Evolutionary conservation across 2,113 vertebrate species (phyloP).

Genomic region (Hypanus sabinus): DNA sequence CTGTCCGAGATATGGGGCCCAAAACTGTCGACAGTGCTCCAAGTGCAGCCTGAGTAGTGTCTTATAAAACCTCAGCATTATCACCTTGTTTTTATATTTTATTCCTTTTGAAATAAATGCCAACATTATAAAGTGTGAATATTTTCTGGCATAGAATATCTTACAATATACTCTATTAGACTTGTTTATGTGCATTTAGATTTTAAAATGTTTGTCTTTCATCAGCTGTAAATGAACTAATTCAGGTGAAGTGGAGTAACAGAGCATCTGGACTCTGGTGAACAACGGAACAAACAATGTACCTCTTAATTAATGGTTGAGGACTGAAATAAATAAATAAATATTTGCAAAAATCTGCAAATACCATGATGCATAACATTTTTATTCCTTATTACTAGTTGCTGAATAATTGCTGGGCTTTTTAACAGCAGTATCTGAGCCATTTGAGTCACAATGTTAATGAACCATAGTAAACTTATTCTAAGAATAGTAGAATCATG

Average conservation of each 20-base stretch:
- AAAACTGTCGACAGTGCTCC: no score
- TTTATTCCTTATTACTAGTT: no score
- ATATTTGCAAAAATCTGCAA: no score
- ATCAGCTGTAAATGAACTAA: not conserved
- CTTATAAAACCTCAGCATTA: no score
- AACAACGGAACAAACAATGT: not conserved
- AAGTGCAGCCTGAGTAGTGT: no score
- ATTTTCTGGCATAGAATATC: not conserved
- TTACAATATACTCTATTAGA: not conserved
- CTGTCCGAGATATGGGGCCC: no score
- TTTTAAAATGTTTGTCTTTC: not conserved
- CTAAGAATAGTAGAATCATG: not conserved
- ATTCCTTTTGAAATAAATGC: no score
- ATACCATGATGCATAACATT: no score
- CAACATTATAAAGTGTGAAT: not conserved
- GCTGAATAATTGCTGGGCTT: not conserved
- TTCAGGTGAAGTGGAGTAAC: not conserved
- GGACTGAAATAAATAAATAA: not conserved
- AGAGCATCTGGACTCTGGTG: not conserved
- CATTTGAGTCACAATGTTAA: not conserved
- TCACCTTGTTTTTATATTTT: no score
- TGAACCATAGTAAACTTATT: not conserved
- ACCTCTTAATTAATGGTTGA: not conserved
- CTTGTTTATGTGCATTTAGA: not conserved
- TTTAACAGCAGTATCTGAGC: not conserved